A percentile compares a stretch with the other conserved stretches of the same genome.
These are phyloP conservation scores for Neuroscelio doddi DNA, from an alignment of 2,888 invertebrate species.

Conservation along the genomic window DNA sequence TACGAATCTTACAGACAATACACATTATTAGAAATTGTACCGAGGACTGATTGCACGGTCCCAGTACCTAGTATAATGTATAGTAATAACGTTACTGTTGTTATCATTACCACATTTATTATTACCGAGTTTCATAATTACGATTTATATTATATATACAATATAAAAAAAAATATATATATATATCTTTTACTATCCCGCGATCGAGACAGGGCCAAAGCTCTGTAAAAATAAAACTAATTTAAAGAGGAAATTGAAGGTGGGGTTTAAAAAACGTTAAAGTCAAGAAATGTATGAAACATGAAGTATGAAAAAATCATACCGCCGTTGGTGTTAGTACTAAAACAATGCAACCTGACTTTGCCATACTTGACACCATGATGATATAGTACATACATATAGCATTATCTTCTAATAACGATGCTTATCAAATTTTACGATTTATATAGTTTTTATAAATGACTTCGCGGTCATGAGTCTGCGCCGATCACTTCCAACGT, in stretches of 20 bases:
- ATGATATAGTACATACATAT: constrained; percentile 31
- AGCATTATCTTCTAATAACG: constrained; percentile 36
- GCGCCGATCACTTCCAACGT: constrained; percentile 41
- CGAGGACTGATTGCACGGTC: constrained; percentile 33
- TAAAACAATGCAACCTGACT: constrained; percentile 26
- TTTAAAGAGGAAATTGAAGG: constrained; percentile 11
- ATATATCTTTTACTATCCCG: constrained; percentile 51
- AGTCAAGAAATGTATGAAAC: constrained; percentile 15
- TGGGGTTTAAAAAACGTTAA: not conserved
- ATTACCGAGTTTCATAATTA: constrained; percentile 53
- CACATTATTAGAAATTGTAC: constrained; percentile 57
- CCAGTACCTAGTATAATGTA: constrained; percentile 53
- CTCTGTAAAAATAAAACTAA: constrained; percentile 11
- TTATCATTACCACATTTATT: constrained; percentile 56
- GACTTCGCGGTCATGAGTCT: constrained; percentile 36
- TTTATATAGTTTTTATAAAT: constrained; percentile 45
- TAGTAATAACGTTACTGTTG: constrained; percentile 56
- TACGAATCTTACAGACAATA: constrained; percentile 58
- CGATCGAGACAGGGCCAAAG: constrained; percentile 27
- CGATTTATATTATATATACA: constrained; percentile 50
- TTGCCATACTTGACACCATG: constrained; percentile 38
- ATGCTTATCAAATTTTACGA: constrained; percentile 41
- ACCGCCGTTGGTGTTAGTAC: constrained; percentile 34
- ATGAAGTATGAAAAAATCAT: constrained; percentile 27
- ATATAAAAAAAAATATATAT: constrained; percentile 31